Base-by-base conservation (phyloP, 2,113 vertebrate genomes). In the Tyto alba region DNA sequence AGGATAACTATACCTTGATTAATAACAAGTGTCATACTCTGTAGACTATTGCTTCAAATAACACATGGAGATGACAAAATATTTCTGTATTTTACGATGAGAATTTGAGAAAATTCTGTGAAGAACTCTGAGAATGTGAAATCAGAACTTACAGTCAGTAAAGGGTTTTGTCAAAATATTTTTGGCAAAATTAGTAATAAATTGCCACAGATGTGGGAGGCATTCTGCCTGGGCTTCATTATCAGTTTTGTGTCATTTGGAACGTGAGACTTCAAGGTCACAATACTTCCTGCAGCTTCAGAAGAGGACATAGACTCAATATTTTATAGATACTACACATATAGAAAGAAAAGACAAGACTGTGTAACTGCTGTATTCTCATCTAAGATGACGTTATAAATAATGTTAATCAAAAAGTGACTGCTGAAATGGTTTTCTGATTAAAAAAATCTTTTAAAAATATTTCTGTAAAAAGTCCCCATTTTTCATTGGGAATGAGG, bases 401-500 rank as follows among this genome's bases (percentile, higher is more conserved):
- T 43, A 57, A 43, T 30, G 6, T 0, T 62, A 57, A 67, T 59
- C 11, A 74, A 45, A 69, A 73, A 89, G 11, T 64, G 17, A 47
- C 4, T 12, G 10, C 19, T 80, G 48, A 87, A 91, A 74, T 40
- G 2, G 0, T 17, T 88, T 88, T 53, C 3, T 62, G 10, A 52
- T 23, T 9, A 66, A 67, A 80, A 22, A 43, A n/a, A 25, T 5
- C 9, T 4, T 27, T 47, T 4, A 26, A 91, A 60, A 80, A 64
- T 16, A 64, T 32, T 69, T 56, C 32, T 52, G 1, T 6, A 25
- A 47, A 78, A 60, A 34, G 8, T 9, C 27, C 6, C 7, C 4
- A 1, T 12, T 57, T 76, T 78, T 38, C 12, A 22, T 1, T 56
- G 4, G 5, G 10, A 4, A 40, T 2, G 2, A 27, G 9, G 6